Conservation (phyloP, 1,140 invertebrate species). For the Daktulosphaira vitifoliae region DNA sequence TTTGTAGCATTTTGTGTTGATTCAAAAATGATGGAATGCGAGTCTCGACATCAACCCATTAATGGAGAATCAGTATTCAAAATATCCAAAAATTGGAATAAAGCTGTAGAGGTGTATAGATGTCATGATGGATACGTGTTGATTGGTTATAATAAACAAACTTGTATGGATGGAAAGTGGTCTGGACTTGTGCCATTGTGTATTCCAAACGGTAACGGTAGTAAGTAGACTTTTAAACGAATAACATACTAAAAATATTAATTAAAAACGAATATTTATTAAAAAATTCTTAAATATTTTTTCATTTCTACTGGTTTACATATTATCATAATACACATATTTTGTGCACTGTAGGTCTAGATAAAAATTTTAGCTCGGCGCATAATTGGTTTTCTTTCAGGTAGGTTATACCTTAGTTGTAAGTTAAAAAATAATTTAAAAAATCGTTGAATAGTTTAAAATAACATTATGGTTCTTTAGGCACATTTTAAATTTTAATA, state of each 20-base stretch:
- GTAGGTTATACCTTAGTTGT: no score
- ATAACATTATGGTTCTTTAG: neutral
- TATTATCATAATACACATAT: neutral
- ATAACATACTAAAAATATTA: neutral
- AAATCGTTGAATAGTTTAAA: neutral
- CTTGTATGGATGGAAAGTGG: constrained; percentile 9
- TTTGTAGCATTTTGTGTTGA: no score
- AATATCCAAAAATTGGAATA: constrained; percentile 12
- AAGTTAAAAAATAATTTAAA: no score
- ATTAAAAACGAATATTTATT: no score
- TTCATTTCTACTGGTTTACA: no score
- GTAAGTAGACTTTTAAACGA: neutral
- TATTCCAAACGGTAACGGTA: neutral
- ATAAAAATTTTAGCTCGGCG: neutral
- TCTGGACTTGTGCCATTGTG: constrained; percentile 14
- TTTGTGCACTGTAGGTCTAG: neutral
- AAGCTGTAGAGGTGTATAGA: constrained; percentile 16
- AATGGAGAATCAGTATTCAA: neutral
- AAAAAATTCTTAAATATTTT: no score
- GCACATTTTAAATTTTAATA: constrained; percentile 2
- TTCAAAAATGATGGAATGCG: neutral
- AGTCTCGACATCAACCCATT: neutral
- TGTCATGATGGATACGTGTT: constrained; percentile 9
- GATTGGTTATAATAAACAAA: constrained; percentile 4
- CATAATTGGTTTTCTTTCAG: constrained; percentile 27